Evolutionary conservation across 2,888 invertebrate genomes (phyloP), one percentile per base, ranked within the genome.

Genomic region (Nipponacmea schrenckii): DNA sequence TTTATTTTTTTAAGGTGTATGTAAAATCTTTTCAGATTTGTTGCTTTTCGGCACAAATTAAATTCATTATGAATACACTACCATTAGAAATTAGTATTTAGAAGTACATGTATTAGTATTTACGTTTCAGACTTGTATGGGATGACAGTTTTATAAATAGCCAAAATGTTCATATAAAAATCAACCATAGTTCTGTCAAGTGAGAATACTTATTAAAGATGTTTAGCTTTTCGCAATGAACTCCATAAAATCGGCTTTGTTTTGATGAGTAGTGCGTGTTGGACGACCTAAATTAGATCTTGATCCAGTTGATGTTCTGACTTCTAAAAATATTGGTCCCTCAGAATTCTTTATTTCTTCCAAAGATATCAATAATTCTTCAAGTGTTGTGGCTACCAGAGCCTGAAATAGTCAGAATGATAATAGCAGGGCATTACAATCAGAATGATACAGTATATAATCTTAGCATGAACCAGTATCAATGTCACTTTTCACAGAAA

Each of bases 161-260:
- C 1, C 10, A 39, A 8, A 39, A 10, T 39, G 7, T 39, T 39
- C 1, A 10, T 5, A 5, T 39, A 39, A 39, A 39, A 39, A 39
- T 39, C 39, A 39, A 39, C 4, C 8, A 39, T 39, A 8, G 39
- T 39, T 39, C 39, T 7, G 7, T 31, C 4, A 39, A 39, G 39
- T 39, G 39, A 39, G 39, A 39, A 39, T 39, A 5, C 39, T 8
- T 39, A 39, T 39, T 39, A 8, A 39, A 39, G 39, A 39, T 8
- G 39, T 39, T 39, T 39, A 39, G 17, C n/a, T 20, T 44, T 66
- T 8, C 26, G 83, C 80, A 62, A 90, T 78, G 74, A 89, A 89
- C 69, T 87, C 86, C 90, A 90, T 90, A 71, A 90, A 89, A 76
- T 90, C 89, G 8, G 83, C 80, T 78, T 90, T 90, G 79, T 90